phyloP scores from a whole-genome alignment of 2,888 invertebrate species.

The Rhagium mordax region DNA sequence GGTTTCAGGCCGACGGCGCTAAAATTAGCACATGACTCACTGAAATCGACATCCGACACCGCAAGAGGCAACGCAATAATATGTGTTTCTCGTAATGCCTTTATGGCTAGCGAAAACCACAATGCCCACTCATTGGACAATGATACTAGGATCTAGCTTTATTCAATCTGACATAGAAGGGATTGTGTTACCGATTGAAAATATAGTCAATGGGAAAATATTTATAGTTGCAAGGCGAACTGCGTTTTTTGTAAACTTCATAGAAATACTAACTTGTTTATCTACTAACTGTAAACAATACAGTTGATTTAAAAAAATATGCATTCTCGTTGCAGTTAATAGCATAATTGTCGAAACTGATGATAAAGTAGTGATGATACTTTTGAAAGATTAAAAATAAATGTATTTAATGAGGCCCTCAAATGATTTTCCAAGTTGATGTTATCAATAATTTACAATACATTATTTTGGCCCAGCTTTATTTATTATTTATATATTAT shows the following conservation, averaged over 20 bases:
- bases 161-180: conserved; percentile 18
- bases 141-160: conserved; percentile 14
- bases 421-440: too few species aligned
- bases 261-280: background rate
- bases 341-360: too few species aligned
- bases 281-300: background rate
- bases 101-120: conserved; percentile 21
- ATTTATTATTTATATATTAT: too few species aligned
- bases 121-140: conserved; percentile 13
- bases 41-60: conserved; percentile 61
- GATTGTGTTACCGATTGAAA: conserved; percentile 26
- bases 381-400: too few species aligned
- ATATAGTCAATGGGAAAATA: conserved; percentile 30
- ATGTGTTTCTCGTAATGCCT: conserved; percentile 31
- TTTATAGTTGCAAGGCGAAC: background rate
- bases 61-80: conserved; percentile 56
- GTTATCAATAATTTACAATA: too few species aligned
- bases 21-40: conserved; percentile 64
- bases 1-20: conserved; percentile 59
- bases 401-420: too few species aligned
- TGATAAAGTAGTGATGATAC: too few species aligned
- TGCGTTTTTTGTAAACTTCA: background rate
- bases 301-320: background rate
- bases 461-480: too few species aligned
- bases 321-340: too few species aligned